Evolutionary conservation across 2,888 invertebrate species (phyloP).

Genomic region (Anthrax anthrax): DNA sequence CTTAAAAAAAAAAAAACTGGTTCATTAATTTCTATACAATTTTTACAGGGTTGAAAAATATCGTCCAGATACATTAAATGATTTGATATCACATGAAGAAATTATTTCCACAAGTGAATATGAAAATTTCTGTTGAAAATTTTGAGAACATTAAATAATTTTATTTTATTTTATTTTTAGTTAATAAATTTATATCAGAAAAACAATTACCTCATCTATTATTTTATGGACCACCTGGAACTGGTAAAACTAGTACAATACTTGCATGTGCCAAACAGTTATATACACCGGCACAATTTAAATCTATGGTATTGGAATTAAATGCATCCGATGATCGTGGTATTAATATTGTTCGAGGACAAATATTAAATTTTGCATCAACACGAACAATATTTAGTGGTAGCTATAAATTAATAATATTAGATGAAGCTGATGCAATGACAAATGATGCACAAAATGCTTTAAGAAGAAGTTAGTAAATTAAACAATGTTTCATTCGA

Average conservation of each 20-base stretch:
- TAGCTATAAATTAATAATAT: slow-evolving; percentile 86
- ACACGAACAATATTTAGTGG: slow-evolving; percentile 89
- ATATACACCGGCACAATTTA: slow-evolving; percentile 77
- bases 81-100: slow-evolving; percentile 93
- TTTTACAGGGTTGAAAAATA: slow-evolving; percentile 91
- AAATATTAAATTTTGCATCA: slow-evolving; percentile 91
- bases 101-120: slow-evolving; percentile 87
- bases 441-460: slow-evolving; percentile 99
- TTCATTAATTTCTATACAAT: slow-evolving; percentile 8
- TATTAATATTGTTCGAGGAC: slow-evolving; percentile 85
- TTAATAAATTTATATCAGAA: slow-evolving; percentile 75
- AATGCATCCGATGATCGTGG: slow-evolving; percentile 99
- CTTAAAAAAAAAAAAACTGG: too few relatives aligned
- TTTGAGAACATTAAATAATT: neutral
- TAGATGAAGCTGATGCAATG: slow-evolving; percentile 99
- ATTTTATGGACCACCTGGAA: slow-evolving; percentile 97
- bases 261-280: slow-evolving; percentile 88
- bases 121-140: neutral
- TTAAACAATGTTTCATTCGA: slow-evolving; percentile 2
- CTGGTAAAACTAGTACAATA: slow-evolving; percentile 96
- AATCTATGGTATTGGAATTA: slow-evolving; percentile 85
- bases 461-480: slow-evolving; percentile 65
- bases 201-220: slow-evolving; percentile 89
- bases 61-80: slow-evolving; percentile 77
- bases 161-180: slow-evolving; percentile 36